phyloP scores from a whole-genome alignment of 2,797 vertebrate genomes.

The Yasuhikotakia modesta region DNA sequence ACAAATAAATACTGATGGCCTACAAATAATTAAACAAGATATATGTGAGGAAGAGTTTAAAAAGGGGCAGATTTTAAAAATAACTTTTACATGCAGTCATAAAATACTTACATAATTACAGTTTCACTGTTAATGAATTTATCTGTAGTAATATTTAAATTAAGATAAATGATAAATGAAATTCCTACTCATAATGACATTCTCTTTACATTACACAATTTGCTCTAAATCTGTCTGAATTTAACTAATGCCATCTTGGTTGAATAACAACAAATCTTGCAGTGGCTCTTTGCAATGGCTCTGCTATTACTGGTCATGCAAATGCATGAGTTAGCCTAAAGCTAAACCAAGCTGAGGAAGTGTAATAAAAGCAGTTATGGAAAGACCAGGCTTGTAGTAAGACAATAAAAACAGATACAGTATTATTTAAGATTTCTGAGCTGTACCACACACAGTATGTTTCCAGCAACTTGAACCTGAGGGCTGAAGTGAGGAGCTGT shows the following conservation, averaged over 20 bases:
- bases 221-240: too few relatives aligned
- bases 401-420: not conserved
- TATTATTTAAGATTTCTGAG: not conserved
- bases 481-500: conserved; percentile 8
- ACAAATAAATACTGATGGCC: not conserved
- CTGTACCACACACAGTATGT: not conserved
- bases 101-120: too few relatives aligned
- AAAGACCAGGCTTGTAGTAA: not conserved
- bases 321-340: conserved; percentile 3
- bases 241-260: not conserved
- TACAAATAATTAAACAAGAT: not conserved
- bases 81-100: too few relatives aligned
- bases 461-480: conserved; percentile 6
- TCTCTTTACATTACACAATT: too few relatives aligned
- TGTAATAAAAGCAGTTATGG: not conserved
- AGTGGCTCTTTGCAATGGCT: conserved; percentile 8
- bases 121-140: too few relatives aligned
- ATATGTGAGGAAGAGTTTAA: not conserved
- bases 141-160: too few relatives aligned
- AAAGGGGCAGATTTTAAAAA: not conserved
- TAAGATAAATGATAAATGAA: too few relatives aligned
- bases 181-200: too few relatives aligned
- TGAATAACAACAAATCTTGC: conserved; percentile 2
- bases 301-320: not conserved
- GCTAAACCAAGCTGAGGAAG: not conserved